phyloP scores from a whole-genome alignment of 2,888 invertebrate species.

The Romanomermis culicivorax region DNA sequence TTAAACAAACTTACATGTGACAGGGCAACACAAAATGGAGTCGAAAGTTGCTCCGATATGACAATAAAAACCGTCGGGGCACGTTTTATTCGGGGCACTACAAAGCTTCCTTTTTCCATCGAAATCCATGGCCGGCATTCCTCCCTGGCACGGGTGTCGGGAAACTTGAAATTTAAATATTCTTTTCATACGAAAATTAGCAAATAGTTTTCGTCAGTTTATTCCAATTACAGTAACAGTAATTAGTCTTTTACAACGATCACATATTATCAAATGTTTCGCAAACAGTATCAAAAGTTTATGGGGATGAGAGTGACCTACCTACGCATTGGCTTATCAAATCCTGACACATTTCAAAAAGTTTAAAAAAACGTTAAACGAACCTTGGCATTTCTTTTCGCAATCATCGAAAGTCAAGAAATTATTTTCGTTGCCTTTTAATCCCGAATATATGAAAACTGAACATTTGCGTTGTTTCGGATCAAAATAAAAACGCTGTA shows the following conservation, averaged over 20 bases:
- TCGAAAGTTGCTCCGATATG: slow-evolving; percentile 14
- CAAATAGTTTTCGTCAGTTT: no score
- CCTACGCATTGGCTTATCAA: no score
- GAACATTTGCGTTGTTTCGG: slow-evolving; percentile 8
- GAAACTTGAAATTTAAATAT: not conserved
- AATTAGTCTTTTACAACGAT: no score
- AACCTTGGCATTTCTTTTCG: slow-evolving; percentile 9
- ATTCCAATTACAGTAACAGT: no score
- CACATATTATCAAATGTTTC: no score
- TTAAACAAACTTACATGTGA: no score
- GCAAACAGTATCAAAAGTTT: no score
- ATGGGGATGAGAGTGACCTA: no score
- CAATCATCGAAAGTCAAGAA: slow-evolving; percentile 12
- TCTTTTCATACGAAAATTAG: no score
- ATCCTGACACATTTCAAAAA: no score
- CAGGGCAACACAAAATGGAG: slow-evolving; percentile 27
- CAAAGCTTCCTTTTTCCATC: not conserved
- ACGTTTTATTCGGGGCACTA: not conserved
- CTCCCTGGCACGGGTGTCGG: slow-evolving; percentile 4
- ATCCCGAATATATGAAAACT: slow-evolving; percentile 10
- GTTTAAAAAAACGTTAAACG: no score
- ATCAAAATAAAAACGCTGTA: slow-evolving; percentile 13
- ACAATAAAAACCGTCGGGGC: slow-evolving; percentile 10
- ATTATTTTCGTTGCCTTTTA: slow-evolving; percentile 13
- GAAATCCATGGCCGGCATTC: not conserved